Percentiles rank a stretch among this genome's conserved stretches.
Conservation (phyloP, 35 echinoderm and acorn worm species). For the Ptychodera flava region DNA sequence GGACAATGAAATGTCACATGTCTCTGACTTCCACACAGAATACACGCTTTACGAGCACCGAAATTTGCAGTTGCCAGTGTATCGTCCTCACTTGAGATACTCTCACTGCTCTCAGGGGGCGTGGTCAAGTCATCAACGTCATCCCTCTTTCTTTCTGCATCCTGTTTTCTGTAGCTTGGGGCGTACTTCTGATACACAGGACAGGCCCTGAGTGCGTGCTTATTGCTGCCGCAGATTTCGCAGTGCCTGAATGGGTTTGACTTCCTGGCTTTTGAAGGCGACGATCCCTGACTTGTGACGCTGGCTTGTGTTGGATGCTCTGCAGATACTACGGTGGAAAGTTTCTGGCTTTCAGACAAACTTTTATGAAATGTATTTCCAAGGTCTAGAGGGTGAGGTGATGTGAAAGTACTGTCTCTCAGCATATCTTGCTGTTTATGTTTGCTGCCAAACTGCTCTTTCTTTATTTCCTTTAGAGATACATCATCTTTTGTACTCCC, state of each 20-base stretch:
- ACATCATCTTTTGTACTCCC: too few species aligned
- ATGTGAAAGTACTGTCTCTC: too few species aligned
- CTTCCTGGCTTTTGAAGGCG: background rate
- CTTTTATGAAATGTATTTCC: too few species aligned
- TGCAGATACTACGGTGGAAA: too few species aligned
- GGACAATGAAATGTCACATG: background rate
- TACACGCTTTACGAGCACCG: background rate
- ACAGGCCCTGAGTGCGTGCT: background rate
- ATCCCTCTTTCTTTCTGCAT: background rate
- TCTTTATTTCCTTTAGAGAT: too few species aligned
- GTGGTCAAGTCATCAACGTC: too few species aligned
- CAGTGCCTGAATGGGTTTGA: background rate
- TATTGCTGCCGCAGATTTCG: background rate
- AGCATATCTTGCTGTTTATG: too few species aligned
- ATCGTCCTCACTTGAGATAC: background rate
- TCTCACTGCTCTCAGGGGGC: background rate
- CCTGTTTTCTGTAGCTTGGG: background rate
- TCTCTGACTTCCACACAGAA: background rate
- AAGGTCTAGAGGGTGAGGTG: too few species aligned
- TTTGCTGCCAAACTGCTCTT: too few species aligned
- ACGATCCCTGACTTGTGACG: background rate
- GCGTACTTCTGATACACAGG: background rate
- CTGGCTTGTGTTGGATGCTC: background rate
- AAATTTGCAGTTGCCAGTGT: background rate
- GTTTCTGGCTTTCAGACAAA: too few species aligned